These are phyloP conservation scores for Epicauta chinensis DNA, from an alignment of 1,140 invertebrate species.

Conservation along the genomic window DNA sequence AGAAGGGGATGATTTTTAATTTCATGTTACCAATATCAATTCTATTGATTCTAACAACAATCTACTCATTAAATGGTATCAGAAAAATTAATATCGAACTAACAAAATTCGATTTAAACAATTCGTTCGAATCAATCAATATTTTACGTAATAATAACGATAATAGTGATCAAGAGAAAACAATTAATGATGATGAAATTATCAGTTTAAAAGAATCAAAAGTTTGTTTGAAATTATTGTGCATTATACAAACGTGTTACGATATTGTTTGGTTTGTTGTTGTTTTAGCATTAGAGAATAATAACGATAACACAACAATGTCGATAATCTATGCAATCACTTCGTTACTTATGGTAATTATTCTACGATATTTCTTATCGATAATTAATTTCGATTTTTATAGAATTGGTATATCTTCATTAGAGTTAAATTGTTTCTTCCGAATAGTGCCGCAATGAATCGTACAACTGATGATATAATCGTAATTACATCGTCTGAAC, in stretches of 20 bases:
- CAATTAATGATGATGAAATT: constrained; percentile 28
- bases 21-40: constrained; percentile 62
- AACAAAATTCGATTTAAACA: constrained; percentile 36
- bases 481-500: constrained; percentile 1
- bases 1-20: constrained; percentile 64
- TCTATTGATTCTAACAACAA: constrained; percentile 55
- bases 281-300: constrained; percentile 64
- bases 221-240: constrained; percentile 36
- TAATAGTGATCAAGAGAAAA: constrained; percentile 43
- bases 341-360: constrained; percentile 49
- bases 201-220: constrained; percentile 36
- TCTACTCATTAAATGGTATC: constrained; percentile 40
- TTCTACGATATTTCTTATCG: constrained; percentile 4
- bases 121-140: constrained; percentile 36
- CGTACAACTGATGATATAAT: constrained; percentile 25
- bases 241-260: constrained; percentile 37
- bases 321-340: constrained; percentile 52
- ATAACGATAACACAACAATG: constrained; percentile 50
- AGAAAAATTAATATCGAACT: constrained; percentile 41
- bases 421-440: constrained; percentile 36
- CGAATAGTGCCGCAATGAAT: constrained; percentile 22
- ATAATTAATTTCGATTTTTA: constrained; percentile 6
- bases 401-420: constrained; percentile 42
- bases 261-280: constrained; percentile 59
- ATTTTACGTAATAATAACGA: constrained; percentile 34